A percentile compares a stretch with the other conserved stretches of the same genome.
phyloP scores from a whole-genome alignment of 1,140 invertebrate genomes.

The Caenorhabditis briggsae region DNA sequence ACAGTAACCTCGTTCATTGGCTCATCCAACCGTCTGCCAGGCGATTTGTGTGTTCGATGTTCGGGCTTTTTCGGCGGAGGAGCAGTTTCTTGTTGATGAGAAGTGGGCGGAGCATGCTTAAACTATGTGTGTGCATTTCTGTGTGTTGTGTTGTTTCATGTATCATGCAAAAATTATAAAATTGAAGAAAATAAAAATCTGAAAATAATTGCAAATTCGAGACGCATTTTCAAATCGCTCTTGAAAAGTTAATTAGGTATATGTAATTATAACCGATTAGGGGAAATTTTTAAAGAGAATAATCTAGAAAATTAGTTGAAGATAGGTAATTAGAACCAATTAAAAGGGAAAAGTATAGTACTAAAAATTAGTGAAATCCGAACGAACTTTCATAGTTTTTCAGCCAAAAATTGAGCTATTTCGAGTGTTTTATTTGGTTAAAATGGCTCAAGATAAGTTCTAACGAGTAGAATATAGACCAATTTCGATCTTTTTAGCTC shows the following conservation, averaged over 20 bases:
- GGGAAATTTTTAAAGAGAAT: background rate
- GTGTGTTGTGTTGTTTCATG: background rate
- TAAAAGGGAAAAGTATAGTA: too few relatives aligned
- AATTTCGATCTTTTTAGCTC: too few relatives aligned
- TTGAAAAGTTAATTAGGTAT: too few relatives aligned
- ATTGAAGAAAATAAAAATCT: background rate
- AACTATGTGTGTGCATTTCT: background rate
- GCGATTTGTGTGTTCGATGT: constrained; percentile 49
- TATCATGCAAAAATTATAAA: background rate
- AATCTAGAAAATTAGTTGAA: too few relatives aligned
- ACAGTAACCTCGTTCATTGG: constrained; percentile 50
- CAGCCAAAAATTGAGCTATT: too few relatives aligned
- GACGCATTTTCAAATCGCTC: too few relatives aligned
- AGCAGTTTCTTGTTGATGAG: background rate
- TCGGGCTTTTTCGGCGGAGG: constrained; percentile 59
- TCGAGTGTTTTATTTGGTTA: too few relatives aligned
- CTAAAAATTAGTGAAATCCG: too few relatives aligned
- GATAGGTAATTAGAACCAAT: too few relatives aligned
- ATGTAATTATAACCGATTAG: background rate
- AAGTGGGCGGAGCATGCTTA: constrained; percentile 6
- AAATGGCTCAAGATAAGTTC: too few relatives aligned
- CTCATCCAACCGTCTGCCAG: background rate
- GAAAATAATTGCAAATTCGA: background rate
- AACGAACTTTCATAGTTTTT: too few relatives aligned
- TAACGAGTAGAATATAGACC: too few relatives aligned